Percentiles rank a stretch among this genome's conserved stretches.
Conservation (phyloP, 64 coral and sea anemone species). For the Porites australiensis region DNA sequence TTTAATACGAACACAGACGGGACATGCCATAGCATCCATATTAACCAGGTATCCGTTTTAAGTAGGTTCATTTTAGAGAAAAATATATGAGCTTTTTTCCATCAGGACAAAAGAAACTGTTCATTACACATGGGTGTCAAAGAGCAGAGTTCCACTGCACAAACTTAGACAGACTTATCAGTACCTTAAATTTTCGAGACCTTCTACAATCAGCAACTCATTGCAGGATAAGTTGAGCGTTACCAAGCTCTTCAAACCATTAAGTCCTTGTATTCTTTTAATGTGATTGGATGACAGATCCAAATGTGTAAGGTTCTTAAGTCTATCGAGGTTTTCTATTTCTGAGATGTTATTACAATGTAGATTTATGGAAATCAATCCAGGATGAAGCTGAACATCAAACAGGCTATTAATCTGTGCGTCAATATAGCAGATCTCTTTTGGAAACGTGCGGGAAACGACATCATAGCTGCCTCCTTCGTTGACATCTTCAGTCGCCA, state of each 20-base stretch:
- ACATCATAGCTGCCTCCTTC: background rate
- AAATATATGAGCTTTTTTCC: no score
- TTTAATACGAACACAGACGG: no score
- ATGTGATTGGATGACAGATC: conserved; percentile 98
- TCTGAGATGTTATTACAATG: conserved; percentile 87
- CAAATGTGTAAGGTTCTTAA: conserved; percentile 82
- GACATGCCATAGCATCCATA: no score
- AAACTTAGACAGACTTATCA: background rate
- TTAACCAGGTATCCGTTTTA: no score
- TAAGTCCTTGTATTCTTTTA: conserved; percentile 70
- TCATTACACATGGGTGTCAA: no score
- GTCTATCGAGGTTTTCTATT: conserved; percentile 79
- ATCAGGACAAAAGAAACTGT: no score
- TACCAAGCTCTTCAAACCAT: conserved; percentile 64
- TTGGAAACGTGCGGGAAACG: conserved; percentile 50
- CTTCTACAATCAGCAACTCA: conserved; percentile 75
- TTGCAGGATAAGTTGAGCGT: conserved; percentile 95
- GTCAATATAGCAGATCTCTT: conserved; percentile 95
- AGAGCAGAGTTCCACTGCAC: no score
- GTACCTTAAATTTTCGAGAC: conserved; percentile 78
- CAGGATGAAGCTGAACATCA: conserved; percentile 60
- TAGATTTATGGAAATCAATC: conserved; percentile 89
- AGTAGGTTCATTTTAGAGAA: no score
- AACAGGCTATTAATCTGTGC: conserved; percentile 69
- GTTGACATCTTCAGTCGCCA: conserved; percentile 10